Evolutionary conservation across 2,888 invertebrate species (phyloP).

Genomic region (Listrodromus nycthemerus): DNA sequence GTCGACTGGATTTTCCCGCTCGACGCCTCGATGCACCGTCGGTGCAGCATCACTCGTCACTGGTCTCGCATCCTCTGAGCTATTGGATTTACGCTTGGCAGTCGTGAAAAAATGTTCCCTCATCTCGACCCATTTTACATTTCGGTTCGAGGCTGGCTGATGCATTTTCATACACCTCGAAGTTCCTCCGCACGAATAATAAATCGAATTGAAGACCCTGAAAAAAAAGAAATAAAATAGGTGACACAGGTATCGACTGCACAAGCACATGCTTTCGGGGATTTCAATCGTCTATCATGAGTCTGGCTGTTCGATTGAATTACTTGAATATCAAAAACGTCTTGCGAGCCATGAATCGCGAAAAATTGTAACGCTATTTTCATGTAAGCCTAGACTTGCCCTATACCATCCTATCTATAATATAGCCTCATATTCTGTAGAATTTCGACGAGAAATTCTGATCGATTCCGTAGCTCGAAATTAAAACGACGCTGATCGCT

Average conservation of each 20-base stretch:
- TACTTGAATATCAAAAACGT: too few relatives aligned
- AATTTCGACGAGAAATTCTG: too few relatives aligned
- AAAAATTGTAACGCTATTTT: too few relatives aligned
- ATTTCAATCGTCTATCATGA: neutral
- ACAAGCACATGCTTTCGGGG: neutral
- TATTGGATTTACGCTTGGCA: neutral
- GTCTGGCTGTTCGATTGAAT: too few relatives aligned
- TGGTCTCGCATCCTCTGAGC: neutral
- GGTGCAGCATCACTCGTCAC: constrained; percentile 25
- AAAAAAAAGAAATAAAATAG: neutral
- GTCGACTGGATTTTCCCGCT: constrained; percentile 46
- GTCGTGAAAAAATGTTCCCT: neutral
- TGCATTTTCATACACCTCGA: neutral
- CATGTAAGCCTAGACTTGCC: too few relatives aligned
- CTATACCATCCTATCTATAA: too few relatives aligned
- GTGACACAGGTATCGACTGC: neutral
- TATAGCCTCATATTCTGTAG: too few relatives aligned
- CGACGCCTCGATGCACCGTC: constrained; percentile 40
- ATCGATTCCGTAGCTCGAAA: too few relatives aligned
- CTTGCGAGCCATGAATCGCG: too few relatives aligned
- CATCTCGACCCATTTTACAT: neutral
- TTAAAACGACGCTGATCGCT: too few relatives aligned
- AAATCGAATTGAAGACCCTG: neutral
- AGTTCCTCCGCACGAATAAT: too few relatives aligned
- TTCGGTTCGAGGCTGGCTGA: neutral